Percentiles rank a stretch among this genome's conserved stretches.
Conservation (phyloP, 2,113 vertebrate species). For the Kobus ellipsiprymnus region DNA sequence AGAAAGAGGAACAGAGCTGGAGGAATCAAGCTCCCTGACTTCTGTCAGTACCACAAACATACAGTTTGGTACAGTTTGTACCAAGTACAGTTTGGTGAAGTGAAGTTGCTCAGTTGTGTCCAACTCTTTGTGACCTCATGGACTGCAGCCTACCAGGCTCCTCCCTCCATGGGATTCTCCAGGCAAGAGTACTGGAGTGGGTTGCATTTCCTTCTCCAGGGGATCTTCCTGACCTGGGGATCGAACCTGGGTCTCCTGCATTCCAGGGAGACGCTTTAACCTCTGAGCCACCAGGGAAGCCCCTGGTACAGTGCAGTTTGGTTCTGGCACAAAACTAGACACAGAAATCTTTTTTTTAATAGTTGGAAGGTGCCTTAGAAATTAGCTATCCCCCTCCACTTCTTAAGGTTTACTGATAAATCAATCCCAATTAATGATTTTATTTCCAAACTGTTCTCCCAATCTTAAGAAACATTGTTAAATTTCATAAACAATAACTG, state of each 20-base stretch:
- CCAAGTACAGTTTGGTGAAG: background rate
- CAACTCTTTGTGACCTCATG: accelerated
- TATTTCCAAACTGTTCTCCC: background rate
- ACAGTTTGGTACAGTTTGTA: background rate
- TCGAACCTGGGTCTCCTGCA: accelerated
- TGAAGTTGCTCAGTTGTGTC: too few relatives aligned
- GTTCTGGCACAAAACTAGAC: background rate
- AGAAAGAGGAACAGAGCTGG: background rate
- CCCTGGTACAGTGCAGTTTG: background rate
- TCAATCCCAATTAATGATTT: background rate
- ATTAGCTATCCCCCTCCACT: background rate
- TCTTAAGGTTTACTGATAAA: background rate
- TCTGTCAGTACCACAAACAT: background rate
- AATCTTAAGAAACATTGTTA: background rate
- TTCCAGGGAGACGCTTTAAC: too few relatives aligned
- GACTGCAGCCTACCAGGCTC: too few relatives aligned
- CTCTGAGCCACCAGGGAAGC: too few relatives aligned
- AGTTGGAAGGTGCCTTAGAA: background rate
- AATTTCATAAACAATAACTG: background rate
- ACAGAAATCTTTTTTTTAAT: background rate
- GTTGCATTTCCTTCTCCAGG: too few relatives aligned
- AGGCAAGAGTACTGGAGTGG: too few relatives aligned
- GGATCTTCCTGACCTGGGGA: accelerated
- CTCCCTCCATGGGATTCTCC: too few relatives aligned
- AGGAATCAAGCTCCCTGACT: background rate